These are phyloP conservation scores for Oreochromis mossambicus DNA, from an alignment of 2,797 vertebrate species.

Conservation along the genomic window DNA sequence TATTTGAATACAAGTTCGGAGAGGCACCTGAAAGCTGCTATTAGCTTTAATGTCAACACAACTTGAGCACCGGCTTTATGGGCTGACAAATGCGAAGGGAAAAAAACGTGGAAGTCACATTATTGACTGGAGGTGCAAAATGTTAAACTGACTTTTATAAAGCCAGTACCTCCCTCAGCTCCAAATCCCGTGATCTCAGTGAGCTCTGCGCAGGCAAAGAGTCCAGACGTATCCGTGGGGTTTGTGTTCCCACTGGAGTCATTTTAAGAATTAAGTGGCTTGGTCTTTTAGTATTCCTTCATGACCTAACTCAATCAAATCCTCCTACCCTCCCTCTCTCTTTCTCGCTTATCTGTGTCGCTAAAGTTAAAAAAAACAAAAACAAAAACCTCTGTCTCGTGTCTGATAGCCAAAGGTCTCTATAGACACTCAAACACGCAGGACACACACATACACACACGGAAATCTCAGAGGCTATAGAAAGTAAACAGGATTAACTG, in stretches of 20 bases:
- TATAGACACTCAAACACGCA: slow-evolving; percentile 1
- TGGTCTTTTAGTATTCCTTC: slow-evolving; percentile 39
- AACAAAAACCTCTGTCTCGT: slow-evolving; percentile 30
- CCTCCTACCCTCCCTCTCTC: neutral
- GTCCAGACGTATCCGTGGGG: slow-evolving; percentile 32
- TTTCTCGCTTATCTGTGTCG: slow-evolving; percentile 1
- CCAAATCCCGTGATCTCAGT: slow-evolving; percentile 41
- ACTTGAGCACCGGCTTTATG: neutral
- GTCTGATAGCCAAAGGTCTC: slow-evolving; percentile 40
- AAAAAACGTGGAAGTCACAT: slow-evolving; percentile 1
- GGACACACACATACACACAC: slow-evolving; percentile 14
- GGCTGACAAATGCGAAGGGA: neutral
- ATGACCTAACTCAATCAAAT: slow-evolving; percentile 56
- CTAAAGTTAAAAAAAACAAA: neutral
- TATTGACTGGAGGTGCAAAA: slow-evolving; percentile 34
- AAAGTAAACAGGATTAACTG: slow-evolving; percentile 80
- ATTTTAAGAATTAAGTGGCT: slow-evolving; percentile 50
- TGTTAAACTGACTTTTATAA: slow-evolving; percentile 50
- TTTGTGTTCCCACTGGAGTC: slow-evolving; percentile 35
- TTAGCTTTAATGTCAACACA: neutral
- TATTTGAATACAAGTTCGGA: neutral
- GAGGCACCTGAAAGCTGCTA: neutral
- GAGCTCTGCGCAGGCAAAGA: slow-evolving; percentile 17
- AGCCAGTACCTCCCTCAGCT: slow-evolving; percentile 29
- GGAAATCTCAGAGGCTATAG: slow-evolving; percentile 62